Evolutionary conservation across 2,113 vertebrate genomes (phyloP).

Genomic region (Leucopsar rothschildi): DNA sequence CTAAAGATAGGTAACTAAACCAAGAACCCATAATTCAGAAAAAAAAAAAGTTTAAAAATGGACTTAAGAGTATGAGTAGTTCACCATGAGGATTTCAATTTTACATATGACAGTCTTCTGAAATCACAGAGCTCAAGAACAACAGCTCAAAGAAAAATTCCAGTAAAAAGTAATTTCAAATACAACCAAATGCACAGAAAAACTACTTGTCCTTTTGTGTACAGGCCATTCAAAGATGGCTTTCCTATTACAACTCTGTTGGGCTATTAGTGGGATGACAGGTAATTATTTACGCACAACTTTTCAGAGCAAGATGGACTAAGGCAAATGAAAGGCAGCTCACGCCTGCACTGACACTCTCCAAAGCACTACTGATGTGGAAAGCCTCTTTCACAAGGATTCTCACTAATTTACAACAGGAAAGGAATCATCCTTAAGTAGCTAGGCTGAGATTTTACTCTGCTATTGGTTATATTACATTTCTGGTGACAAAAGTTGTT

Average conservation of each 20-base stretch:
- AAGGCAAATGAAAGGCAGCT: neutral
- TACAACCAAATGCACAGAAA: neutral
- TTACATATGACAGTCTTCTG: neutral
- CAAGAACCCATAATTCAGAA: neutral
- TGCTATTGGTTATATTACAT: neutral
- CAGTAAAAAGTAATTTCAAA: neutral
- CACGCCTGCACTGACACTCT: neutral
- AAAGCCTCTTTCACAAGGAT: neutral
- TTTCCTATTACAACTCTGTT: neutral
- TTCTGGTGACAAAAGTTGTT: neutral
- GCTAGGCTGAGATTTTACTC: neutral
- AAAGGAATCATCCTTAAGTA: neutral
- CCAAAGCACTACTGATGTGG: neutral
- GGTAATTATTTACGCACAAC: neutral
- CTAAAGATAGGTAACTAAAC: neutral
- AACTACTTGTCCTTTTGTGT: neutral
- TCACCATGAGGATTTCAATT: neutral
- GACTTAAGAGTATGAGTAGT: neutral
- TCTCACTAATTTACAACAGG: constrained; percentile 2
- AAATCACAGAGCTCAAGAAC: neutral
- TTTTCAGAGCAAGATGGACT: neutral
- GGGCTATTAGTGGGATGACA: neutral
- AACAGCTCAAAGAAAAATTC: neutral
- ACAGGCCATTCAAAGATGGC: neutral
- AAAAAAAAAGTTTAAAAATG: neutral